These are phyloP conservation scores for Lordiphosa collinella DNA, from an alignment of 1,140 invertebrate species.

Conservation along the genomic window DNA sequence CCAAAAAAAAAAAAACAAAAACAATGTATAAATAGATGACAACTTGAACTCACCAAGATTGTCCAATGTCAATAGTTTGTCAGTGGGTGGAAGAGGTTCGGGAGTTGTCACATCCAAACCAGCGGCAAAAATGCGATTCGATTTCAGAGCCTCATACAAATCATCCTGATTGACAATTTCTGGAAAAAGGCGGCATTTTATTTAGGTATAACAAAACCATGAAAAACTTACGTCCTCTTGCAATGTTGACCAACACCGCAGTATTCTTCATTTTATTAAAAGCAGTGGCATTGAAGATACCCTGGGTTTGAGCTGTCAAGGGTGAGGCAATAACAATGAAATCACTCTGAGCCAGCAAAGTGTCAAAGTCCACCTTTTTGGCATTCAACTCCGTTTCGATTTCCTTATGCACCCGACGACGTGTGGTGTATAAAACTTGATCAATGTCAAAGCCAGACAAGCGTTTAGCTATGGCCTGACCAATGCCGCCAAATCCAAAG, in stretches of 20 bases:
- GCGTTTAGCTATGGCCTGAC: constrained; percentile 85
- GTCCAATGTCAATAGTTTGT: constrained; percentile 87
- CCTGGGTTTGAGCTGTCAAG: constrained; percentile 87
- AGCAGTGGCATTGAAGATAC: constrained; percentile 87
- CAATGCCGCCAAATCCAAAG: constrained; percentile 92
- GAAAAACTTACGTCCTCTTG: constrained; percentile 85
- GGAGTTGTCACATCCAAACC: constrained; percentile 96
- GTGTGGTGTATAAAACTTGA: constrained; percentile 87
- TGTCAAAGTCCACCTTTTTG: constrained; percentile 85
- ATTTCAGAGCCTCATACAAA: constrained; percentile 88
- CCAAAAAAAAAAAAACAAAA: too few species aligned
- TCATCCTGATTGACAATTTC: constrained; percentile 90
- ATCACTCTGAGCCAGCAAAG: constrained; percentile 87
- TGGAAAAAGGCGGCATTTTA: constrained; percentile 69
- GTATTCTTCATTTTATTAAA: constrained; percentile 92
- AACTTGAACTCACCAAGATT: constrained; percentile 86
- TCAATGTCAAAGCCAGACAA: constrained; percentile 87
- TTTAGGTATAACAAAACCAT: constrained; percentile 74
- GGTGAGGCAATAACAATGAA: constrained; percentile 88
- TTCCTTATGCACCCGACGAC: constrained; percentile 82
- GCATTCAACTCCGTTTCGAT: constrained; percentile 86
- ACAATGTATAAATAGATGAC: not conserved
- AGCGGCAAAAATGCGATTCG: constrained; percentile 89
- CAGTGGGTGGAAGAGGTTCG: constrained; percentile 91
- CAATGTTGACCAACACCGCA: constrained; percentile 91